A percentile compares a stretch with the other conserved stretches of the same genome.
Conservation (phyloP, 2,797 vertebrate species). For the Pampus argenteus region DNA sequence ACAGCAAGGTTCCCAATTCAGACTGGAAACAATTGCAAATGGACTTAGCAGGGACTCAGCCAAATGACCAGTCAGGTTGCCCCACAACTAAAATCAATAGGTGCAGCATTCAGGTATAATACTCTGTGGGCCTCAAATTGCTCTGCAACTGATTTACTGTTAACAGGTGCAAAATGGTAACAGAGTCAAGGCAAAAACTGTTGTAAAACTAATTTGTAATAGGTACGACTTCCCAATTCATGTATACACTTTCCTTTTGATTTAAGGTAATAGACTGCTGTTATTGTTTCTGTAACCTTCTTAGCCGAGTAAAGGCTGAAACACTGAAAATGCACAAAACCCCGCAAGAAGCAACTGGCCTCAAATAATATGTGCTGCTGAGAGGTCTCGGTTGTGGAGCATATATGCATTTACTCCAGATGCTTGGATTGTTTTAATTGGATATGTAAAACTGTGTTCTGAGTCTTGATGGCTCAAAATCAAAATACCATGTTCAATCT, state of each 20-base stretch:
- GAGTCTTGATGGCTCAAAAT: constrained; percentile 30
- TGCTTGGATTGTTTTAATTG: constrained; percentile 34
- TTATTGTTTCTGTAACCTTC: constrained; percentile 1
- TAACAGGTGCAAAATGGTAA: constrained; percentile 31
- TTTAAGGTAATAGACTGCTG: neutral
- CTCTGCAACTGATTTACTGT: constrained; percentile 31
- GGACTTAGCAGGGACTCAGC: constrained; percentile 17
- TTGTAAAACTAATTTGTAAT: constrained; percentile 12
- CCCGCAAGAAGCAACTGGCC: too few relatives aligned
- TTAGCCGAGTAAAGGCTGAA: too few relatives aligned
- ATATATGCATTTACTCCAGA: constrained; percentile 16
- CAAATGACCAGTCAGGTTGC: constrained; percentile 38
- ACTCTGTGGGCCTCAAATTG: constrained; percentile 19
- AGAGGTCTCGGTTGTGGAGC: constrained; percentile 2
- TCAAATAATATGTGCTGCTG: too few relatives aligned
- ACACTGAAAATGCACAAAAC: too few relatives aligned
- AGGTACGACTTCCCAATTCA: neutral
- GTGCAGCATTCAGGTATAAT: constrained; percentile 34
- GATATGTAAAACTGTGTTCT: constrained; percentile 3
- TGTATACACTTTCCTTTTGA: constrained; percentile 4
- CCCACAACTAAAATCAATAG: constrained; percentile 39
- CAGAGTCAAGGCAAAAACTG: neutral
- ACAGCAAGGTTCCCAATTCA: constrained; percentile 14
- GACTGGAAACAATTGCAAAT: constrained; percentile 54
- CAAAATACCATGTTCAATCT: constrained; percentile 21